These are phyloP conservation scores for Ectemnius cavifrons DNA, from an alignment of 2,888 invertebrate genomes.

Conservation along the genomic window DNA sequence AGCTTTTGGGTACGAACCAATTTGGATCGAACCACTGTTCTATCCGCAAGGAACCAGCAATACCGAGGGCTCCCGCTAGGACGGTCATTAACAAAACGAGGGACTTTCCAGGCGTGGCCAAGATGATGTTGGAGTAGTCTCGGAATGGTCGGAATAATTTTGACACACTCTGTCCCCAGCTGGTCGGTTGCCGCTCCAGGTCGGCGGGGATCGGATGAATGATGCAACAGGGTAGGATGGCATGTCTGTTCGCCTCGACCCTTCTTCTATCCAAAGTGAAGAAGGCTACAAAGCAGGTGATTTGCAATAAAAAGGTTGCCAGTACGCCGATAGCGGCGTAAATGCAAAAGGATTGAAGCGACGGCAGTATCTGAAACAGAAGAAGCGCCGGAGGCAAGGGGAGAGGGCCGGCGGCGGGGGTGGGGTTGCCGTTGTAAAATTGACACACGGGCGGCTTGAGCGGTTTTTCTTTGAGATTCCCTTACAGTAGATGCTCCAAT, in stretches of 20 bases:
- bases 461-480: constrained; percentile 27
- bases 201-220: constrained; percentile 81
- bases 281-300: constrained; percentile 90
- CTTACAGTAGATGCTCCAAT: constrained; percentile 88
- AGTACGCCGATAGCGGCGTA: constrained; percentile 89
- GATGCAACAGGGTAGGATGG: constrained; percentile 83
- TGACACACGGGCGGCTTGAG: too few species aligned
- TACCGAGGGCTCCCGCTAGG: constrained; percentile 81
- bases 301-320: constrained; percentile 86
- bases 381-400: too few species aligned
- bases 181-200: constrained; percentile 11
- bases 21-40: constrained; percentile 89
- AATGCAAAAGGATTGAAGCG: constrained; percentile 89
- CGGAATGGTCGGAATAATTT: constrained; percentile 78
- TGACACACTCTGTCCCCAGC: constrained; percentile 73
- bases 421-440: too few species aligned
- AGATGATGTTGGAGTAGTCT: constrained; percentile 82
- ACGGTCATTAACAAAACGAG: constrained; percentile 82
- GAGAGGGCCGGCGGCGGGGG: too few species aligned
- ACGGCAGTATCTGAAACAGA: constrained; percentile 84
- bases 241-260: constrained; percentile 83
- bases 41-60: constrained; percentile 82
- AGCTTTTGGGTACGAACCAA: constrained; percentile 88
- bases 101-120: constrained; percentile 84
- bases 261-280: constrained; percentile 86